Percentiles rank a stretch among this genome's conserved stretches.
phyloP scores from a whole-genome alignment of 2,797 vertebrate genomes.

The Enteromius treurensis region DNA sequence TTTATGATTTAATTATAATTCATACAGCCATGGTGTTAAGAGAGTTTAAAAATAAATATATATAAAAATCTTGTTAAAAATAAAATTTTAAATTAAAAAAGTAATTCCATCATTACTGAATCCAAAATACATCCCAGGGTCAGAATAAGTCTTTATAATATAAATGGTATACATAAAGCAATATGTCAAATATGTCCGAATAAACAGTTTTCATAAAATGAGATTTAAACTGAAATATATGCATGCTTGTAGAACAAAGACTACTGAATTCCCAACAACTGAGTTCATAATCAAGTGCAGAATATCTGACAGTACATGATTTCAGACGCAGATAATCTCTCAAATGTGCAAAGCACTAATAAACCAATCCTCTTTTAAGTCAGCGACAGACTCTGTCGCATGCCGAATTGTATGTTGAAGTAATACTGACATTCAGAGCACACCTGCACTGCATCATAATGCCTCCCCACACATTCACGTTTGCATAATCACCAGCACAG shows the following conservation, averaged over 20 bases:
- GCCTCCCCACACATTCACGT: constrained; percentile 21
- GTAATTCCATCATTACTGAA: not conserved
- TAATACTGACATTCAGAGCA: constrained; percentile 47
- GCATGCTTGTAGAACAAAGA: not conserved
- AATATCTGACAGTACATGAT: not conserved
- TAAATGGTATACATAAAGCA: not conserved
- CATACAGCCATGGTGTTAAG: not conserved
- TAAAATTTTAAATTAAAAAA: too few species aligned
- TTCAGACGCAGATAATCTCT: not conserved
- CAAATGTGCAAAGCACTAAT: not conserved
- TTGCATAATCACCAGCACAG: constrained; percentile 53
- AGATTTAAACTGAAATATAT: not conserved
- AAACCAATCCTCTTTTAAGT: constrained; percentile 32
- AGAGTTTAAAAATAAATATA: not conserved
- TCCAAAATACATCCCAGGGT: not conserved
- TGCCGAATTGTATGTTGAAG: constrained; percentile 42
- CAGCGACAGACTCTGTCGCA: not conserved
- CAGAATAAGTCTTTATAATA: not conserved
- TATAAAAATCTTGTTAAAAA: too few species aligned
- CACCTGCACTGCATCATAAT: constrained; percentile 56
- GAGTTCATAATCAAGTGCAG: not conserved
- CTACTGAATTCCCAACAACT: not conserved
- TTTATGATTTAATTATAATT: not conserved
- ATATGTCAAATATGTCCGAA: not conserved
- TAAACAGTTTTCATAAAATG: not conserved